Conservation (phyloP, 1,140 invertebrate genomes). For the Diplogasteroides magnus region DNA sequence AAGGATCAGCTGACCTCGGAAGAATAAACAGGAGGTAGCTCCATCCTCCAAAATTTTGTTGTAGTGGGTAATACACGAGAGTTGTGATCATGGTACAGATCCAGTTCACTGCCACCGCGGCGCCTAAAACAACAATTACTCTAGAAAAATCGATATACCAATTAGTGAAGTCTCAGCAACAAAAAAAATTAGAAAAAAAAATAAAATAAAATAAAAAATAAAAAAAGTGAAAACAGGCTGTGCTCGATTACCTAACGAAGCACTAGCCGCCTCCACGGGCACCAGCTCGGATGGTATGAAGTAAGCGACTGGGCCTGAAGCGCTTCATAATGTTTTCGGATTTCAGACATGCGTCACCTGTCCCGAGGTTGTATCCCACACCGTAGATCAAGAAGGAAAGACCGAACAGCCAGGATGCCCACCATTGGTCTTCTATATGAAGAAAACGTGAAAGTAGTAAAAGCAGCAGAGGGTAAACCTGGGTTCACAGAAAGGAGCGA, state of each 20-base stretch:
- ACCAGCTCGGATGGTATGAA: constrained; percentile 43
- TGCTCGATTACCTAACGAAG: constrained; percentile 25
- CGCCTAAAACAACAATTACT: constrained; percentile 5
- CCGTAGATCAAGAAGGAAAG: constrained; percentile 39
- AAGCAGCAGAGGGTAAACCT: constrained; percentile 6
- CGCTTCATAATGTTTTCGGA: neutral
- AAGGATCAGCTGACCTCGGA: constrained; percentile 34
- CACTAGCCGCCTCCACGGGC: constrained; percentile 27
- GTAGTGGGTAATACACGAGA: constrained; percentile 40
- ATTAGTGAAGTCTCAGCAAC: no score
- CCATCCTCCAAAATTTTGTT: constrained; percentile 37
- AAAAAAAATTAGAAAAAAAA: no score
- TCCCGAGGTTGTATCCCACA: constrained; percentile 42
- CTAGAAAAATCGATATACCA: neutral
- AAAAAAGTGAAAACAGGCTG: no score
- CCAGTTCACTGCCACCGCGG: constrained; percentile 42
- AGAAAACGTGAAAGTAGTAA: constrained; percentile 5
- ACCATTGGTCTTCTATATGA: constrained; percentile 10
- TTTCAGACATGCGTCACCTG: neutral
- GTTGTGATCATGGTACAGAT: constrained; percentile 38
- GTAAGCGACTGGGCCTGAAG: constrained; percentile 36
- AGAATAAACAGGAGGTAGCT: constrained; percentile 43
- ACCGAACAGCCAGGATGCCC: constrained; percentile 33
- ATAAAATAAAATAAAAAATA: no score
- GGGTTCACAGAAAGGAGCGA: constrained; percentile 25